Conservation (phyloP, 2,888 invertebrate genomes). For the Blastobasis adustella region DNA sequence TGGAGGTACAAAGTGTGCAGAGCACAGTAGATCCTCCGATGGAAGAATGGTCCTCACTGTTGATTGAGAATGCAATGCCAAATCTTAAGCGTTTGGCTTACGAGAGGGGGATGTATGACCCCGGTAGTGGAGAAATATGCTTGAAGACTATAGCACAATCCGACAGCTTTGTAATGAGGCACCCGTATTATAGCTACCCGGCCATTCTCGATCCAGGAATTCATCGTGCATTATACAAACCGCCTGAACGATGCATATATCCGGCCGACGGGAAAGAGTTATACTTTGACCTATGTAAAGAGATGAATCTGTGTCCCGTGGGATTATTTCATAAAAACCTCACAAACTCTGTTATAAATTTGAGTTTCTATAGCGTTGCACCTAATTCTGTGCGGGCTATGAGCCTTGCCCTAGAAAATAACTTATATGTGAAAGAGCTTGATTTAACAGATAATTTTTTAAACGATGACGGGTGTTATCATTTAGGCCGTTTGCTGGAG, state of each 20-base stretch:
- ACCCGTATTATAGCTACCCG: constrained; percentile 30
- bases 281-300: constrained; percentile 43
- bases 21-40: constrained; percentile 6
- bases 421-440: constrained; percentile 26
- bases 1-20: neutral
- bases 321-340: constrained; percentile 35
- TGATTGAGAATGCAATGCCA: constrained; percentile 8
- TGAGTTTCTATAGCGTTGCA: constrained; percentile 48
- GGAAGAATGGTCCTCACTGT: constrained; percentile 28
- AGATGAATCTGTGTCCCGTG: constrained; percentile 43
- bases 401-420: constrained; percentile 38
- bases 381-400: constrained; percentile 46
- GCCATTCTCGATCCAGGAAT: constrained; percentile 27
- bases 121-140: constrained; percentile 41
- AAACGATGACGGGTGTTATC: constrained; percentile 25
- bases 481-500: constrained; percentile 25
- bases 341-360: constrained; percentile 34
- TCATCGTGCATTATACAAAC: constrained; percentile 31
- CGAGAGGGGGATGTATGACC: constrained; percentile 28
- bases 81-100: constrained; percentile 23
- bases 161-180: constrained; percentile 29
- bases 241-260: constrained; percentile 28
- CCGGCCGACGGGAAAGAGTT: constrained; percentile 48
- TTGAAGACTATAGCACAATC: constrained; percentile 34
- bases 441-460: constrained; percentile 29